Evolutionary conservation across 2,113 vertebrate genomes (phyloP).

Genomic region (Leucosticte australis): DNA sequence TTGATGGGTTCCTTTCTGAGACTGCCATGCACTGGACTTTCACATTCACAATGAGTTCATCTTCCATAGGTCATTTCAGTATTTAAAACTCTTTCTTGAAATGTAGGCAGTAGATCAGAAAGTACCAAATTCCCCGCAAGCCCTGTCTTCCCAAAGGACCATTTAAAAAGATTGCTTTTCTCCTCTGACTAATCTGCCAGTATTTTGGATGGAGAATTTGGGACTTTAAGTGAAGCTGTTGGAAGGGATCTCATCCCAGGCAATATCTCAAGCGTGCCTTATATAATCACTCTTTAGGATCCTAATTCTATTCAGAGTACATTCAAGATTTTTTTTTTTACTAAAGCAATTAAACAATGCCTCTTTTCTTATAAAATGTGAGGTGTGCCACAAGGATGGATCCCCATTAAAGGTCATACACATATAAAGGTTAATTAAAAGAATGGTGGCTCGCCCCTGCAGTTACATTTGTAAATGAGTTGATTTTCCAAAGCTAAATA

Average conservation of each 20-base stretch:
- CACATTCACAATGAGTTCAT: neutral
- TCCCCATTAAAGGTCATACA: neutral
- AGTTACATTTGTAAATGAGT: neutral
- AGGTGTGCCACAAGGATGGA: neutral
- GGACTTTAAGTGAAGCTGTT: neutral
- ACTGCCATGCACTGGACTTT: neutral
- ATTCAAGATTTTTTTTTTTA: neutral
- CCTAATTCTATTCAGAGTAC: neutral
- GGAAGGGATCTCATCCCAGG: neutral
- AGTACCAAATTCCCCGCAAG: neutral
- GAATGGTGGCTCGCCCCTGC: neutral
- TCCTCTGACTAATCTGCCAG: neutral
- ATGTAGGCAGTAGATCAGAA: neutral
- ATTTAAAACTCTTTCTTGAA: neutral
- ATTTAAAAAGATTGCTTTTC: neutral
- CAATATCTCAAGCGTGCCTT: neutral
- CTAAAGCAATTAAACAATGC: neutral
- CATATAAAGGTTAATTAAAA: neutral
- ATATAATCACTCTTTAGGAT: neutral
- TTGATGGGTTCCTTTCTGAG: neutral
- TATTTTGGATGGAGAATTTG: neutral
- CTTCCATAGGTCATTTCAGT: neutral
- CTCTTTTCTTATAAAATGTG: neutral
- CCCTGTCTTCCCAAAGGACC: neutral
- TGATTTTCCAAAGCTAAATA: neutral